Base-by-base conservation (phyloP, 2,888 invertebrate species). In the Troglohyphantes excavatus region DNA sequence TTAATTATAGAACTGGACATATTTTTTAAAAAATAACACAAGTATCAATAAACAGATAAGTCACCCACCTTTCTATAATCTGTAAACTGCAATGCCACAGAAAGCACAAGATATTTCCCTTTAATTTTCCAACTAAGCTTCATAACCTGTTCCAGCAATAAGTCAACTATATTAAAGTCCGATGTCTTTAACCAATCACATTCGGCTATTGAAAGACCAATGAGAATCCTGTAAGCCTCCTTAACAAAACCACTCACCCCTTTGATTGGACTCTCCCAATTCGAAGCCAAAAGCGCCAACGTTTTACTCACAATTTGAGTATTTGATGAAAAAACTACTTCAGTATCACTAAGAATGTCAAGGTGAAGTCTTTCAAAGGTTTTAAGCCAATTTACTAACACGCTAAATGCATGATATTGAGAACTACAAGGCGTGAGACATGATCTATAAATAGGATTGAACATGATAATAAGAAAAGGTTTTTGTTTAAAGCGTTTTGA, bases 221-320 rank as follows among this genome's bases (percentile, higher is more conserved):
- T 82, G 11, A 89, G 33, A 5, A 29, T 17, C 26, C n/a, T 83
- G 43, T 90, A 90, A 33, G 81, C 65, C 17, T 87, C 78, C 61
- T 76, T 86, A 6, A 90, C 65, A 61, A 82, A 76, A n/a, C 43
- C 19, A 59, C 61, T 81, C 1, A 87, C 68, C 9, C 90, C 90
- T 33, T 88, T 82, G 2, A 90, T 67, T 9, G 90, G 83, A 26
- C 90, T 87, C 46, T 90, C 86, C 90, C 87, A 90, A 27, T 87
- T 90, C 0, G 90, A 70, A 29, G 82, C 90, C n/a, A 87, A 63
- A 0, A 90, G 19, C 7, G n/a, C 39, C 11, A 90, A 26, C 17
- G 43, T 23, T n/a, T 81, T 73, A 7, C 13, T 29, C 0, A 81
- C 59, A 17, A 90, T 46, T 23, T 27, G 17, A 9, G 84, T 61